These are phyloP conservation scores for Neelides sp. DNA, from an alignment of 1,140 invertebrate species.

Conservation along the genomic window DNA sequence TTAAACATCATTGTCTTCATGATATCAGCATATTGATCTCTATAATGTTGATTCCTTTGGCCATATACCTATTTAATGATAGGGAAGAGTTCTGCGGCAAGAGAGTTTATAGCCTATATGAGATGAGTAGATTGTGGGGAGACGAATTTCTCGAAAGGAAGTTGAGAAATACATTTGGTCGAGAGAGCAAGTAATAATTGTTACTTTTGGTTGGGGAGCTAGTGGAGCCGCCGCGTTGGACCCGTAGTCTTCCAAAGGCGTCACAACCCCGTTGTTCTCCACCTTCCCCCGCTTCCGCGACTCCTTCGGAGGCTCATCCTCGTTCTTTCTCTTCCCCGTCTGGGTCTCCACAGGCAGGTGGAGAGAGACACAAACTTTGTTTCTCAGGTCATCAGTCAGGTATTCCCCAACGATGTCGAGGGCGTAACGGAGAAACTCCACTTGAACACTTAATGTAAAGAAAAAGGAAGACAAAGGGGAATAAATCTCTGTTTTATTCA, in stretches of 20 bases:
- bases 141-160: no score
- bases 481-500: constrained; percentile 2
- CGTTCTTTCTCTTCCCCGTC: constrained; percentile 12
- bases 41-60: no score
- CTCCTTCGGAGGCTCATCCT: constrained; percentile 7
- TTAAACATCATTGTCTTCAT: no score
- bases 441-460: constrained; percentile 5
- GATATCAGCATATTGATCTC: no score
- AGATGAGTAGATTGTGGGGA: no score
- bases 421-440: constrained; percentile 19
- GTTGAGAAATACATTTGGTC: no score
- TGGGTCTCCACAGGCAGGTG: constrained; percentile 18
- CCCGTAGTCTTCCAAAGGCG: constrained; percentile 25
- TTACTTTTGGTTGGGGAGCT: no score
- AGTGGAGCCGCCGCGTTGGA: no score
- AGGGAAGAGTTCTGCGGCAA: no score
- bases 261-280: constrained; percentile 5
- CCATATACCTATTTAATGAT: no score
- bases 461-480: constrained; percentile 3
- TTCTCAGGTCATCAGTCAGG: constrained; percentile 11
- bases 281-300: constrained; percentile 21
- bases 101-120: neutral
- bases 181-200: no score
- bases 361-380: constrained; percentile 19
- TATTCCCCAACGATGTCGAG: constrained; percentile 27